Evolutionary conservation across 2,113 vertebrate species (phyloP), one percentile per base, ranked within the genome.

Genomic region (Hydrolagus affinis): DNA sequence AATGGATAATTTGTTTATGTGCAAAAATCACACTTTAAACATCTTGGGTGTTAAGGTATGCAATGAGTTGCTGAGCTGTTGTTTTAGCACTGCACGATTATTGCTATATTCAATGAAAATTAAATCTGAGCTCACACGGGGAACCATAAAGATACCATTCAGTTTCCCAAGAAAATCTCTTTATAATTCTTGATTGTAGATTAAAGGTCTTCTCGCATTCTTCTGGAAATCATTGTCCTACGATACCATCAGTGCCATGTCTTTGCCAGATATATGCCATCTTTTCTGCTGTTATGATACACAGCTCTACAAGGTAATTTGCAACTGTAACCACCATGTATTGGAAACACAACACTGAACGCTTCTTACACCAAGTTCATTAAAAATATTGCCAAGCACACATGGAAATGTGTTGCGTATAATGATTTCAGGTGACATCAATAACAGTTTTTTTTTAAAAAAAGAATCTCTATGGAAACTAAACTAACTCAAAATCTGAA

Each of bases 191-290:
- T 14, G 59, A 76, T 59, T 25, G 1, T 86, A 93, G 92, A 92
- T 92, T 66, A 85, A 90, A 86, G 86, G 60, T 30, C 89, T 85
- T 32, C 89, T 94, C 75, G 77, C 56, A 10, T 90, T 90, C 11
- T 93, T 93, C 89, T 93, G 93, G 92, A 92, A 89, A 19, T 92
- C 91, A 87, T 88, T 92, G 86, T 89, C 86, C 68, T 90, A 87
- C 68, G 91, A 91, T 85, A 85, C 25, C 25, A 68, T 91, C 85
- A 64, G 86, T 85, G 23, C 92, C 11, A 88, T 92, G 90, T 89
- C 90, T 0, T 64, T 89, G 60, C 87, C 91, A 62, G 90, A 93
- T 11, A 86, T 91, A 14, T 89, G 89, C 87, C 91, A 91, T 86
- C 88, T 94, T 86, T 87, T 92, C 9, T 88, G 86, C 69, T 87